These are phyloP conservation scores for Thripadectes ignobilis DNA, from an alignment of 2,797 vertebrate species.

Conservation along the genomic window DNA sequence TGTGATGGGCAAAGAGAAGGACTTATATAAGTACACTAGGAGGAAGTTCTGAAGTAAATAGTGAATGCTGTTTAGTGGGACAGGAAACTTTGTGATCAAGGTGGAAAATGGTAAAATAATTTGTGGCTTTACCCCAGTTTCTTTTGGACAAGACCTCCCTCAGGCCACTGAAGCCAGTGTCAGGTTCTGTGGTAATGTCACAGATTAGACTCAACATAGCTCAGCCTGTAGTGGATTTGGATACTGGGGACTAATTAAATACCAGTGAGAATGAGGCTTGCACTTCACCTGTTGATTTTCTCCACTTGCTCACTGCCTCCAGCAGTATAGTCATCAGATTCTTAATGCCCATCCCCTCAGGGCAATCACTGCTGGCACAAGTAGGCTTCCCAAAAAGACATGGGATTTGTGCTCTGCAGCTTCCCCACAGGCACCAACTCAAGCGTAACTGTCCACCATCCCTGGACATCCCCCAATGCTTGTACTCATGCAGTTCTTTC, in stretches of 20 bases:
- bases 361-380: neutral
- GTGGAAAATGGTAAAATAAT: neutral
- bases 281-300: neutral
- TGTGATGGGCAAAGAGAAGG: neutral
- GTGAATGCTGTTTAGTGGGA: neutral
- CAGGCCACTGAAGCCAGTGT: no score
- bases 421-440: fast-evolving
- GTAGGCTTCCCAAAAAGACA: neutral
- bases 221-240: neutral
- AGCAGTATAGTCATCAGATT: neutral
- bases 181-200: neutral
- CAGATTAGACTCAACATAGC: neutral
- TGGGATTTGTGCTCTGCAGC: neutral
- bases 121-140: neutral
- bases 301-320: fast-evolving
- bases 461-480: fast-evolving
- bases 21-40: fast-evolving
- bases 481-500: neutral
- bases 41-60: neutral
- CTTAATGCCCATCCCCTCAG: fast-evolving
- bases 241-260: neutral
- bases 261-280: neutral
- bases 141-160: neutral
- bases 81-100: neutral
- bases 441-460: fast-evolving